Conservation (phyloP, 2,797 vertebrate species). For the Selene dorsalis region DNA sequence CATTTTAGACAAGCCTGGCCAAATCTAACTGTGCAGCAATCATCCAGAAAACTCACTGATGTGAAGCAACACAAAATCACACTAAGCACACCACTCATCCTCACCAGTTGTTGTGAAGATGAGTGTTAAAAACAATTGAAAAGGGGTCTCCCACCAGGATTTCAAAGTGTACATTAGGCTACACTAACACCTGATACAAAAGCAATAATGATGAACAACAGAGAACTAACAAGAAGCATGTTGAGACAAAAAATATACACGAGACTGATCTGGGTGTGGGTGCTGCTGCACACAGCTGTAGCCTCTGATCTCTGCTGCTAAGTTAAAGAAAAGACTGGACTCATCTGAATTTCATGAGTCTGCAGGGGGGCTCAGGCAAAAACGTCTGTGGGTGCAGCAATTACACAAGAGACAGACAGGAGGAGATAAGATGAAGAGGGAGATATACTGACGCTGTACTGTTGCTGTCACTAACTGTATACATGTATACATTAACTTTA, state of each 20-base stretch:
- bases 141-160: background rate
- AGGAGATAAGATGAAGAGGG: background rate
- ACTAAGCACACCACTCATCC: background rate
- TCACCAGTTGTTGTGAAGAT: background rate
- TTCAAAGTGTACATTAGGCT: background rate
- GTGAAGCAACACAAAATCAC: background rate
- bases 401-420: constrained; percentile 19
- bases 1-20: background rate
- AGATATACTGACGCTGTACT: background rate
- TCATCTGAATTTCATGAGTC: constrained; percentile 79
- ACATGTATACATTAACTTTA: background rate
- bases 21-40: background rate
- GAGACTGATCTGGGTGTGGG: background rate
- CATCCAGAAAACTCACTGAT: background rate
- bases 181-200: background rate
- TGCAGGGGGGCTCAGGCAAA: constrained; percentile 50
- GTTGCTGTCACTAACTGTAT: background rate
- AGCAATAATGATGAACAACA: background rate
- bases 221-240: constrained; percentile 9
- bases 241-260: constrained; percentile 10
- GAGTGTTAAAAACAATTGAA: background rate
- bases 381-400: constrained; percentile 35
- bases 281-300: constrained; percentile 46
- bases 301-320: constrained; percentile 67
- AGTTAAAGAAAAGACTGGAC: constrained; percentile 51